These are phyloP conservation scores for Theonella swinhoei DNA, from an alignment of 37 sponge, comb jelly and placozoan genomes.

Conservation along the genomic window DNA sequence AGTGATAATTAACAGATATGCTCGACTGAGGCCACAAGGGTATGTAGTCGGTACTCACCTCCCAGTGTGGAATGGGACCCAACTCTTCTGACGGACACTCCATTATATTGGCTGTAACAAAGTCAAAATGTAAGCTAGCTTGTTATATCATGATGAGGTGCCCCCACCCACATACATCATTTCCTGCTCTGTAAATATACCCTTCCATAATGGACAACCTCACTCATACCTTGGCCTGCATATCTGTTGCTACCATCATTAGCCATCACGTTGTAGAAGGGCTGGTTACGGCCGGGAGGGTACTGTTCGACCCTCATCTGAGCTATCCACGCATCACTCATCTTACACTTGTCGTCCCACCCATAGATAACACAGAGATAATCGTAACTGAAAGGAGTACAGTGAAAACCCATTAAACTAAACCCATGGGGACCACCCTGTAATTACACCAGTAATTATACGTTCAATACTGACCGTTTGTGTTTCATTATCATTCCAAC, in stretches of 20 bases:
- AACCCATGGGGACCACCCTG: no score
- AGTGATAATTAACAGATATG: not conserved
- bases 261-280: constrained; percentile 85
- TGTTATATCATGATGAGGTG: no score
- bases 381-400: constrained; percentile 71
- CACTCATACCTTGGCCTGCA: constrained; percentile 88
- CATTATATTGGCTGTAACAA: constrained; percentile 34
- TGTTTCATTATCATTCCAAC: constrained; percentile 54
- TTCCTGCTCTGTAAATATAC: no score
- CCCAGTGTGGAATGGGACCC: constrained; percentile 37
- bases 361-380: constrained; percentile 87
- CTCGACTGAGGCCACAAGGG: no score
- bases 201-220: no score
- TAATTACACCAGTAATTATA: no score
- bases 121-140: no score
- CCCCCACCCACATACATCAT: no score
- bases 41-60: constrained; percentile 20
- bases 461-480: no score
- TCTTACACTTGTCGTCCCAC: constrained; percentile 75
- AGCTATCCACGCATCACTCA: constrained; percentile 64
- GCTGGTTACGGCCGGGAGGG: constrained; percentile 51
- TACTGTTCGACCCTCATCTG: constrained; percentile 78
- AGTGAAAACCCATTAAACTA: no score
- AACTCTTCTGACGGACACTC: constrained; percentile 27
- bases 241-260: constrained; percentile 81